Evolutionary conservation across 2,113 vertebrate species (phyloP), one percentile per base, ranked within the genome.

Genomic region (Myrmecobius fasciatus): DNA sequence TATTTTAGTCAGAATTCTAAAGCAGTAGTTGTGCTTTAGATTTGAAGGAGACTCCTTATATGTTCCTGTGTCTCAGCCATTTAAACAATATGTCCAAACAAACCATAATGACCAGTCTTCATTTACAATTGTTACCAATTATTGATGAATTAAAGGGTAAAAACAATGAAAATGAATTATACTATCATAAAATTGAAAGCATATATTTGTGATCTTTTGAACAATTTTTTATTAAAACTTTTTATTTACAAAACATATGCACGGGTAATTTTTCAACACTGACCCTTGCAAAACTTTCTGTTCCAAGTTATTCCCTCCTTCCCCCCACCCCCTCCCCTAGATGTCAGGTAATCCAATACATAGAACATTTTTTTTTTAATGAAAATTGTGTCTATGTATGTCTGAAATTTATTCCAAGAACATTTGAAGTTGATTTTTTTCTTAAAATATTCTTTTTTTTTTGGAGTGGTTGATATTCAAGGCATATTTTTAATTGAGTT

Each of bases 151-250:
- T 91, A 91, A 94, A 52, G 94, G 22, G 36, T 11, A 92, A 2
- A 93, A 91, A 95, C 51, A 14, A 92, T 89, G 96, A 89, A 92
- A 96, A 91, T 92, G n/a, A 96, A 92, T 94, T 53, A 88, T 92
- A 92, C 2, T 2, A 49, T 92, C 36, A 94, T 91, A 92, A 92
- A 20, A 91, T 89, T 93, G 52, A 28, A 91, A 91, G 5, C 36
- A 91, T 49, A 95, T 89, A 43, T 53, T 91, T 25, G 92, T 88
- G n/a, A 95, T 36, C 92, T 17, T 67, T 25, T 92, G 91, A 49
- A 93, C 8, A 94, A 24, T 31, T 93, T 93, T 97, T 26, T 91
- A 90, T 8, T 93, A n/a, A n/a, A n/a, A n/a, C n/a, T n/a, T n/a
- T n/a, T n/a, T n/a, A n/a, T n/a, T n/a, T n/a, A n/a, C n/a, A n/a